Evolutionary conservation across 2,113 vertebrate genomes (phyloP).

Genomic region (Pterocles orientalis): DNA sequence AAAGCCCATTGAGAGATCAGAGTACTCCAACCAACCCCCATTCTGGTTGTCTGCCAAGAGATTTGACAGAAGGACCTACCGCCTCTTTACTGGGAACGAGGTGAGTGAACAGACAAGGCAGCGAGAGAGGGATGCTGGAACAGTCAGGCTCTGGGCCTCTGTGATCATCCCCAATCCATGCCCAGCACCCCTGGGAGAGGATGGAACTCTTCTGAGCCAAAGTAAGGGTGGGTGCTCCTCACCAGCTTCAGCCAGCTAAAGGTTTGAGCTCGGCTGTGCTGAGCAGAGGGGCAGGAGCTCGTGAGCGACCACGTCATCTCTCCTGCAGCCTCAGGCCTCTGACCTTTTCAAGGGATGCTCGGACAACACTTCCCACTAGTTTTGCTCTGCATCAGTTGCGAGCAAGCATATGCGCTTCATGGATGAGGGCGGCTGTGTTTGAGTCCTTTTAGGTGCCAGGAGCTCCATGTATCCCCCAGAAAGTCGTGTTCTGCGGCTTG

Average conservation of each 20-base stretch:
- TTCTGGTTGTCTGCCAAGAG: constrained; percentile 74
- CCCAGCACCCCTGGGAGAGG: background rate
- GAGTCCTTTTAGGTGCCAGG: background rate
- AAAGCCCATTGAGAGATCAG: background rate
- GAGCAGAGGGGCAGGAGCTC: background rate
- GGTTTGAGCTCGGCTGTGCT: background rate
- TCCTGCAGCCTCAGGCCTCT: background rate
- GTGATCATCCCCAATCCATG: background rate
- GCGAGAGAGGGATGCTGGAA: background rate
- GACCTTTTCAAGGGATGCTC: background rate
- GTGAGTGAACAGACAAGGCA: constrained; percentile 4
- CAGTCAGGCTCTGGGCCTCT: background rate
- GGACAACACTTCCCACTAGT: background rate
- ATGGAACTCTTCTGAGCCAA: background rate
- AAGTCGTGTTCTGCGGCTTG: background rate
- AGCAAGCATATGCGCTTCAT: background rate
- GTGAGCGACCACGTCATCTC: background rate
- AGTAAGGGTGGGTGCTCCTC: background rate
- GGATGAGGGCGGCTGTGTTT: background rate
- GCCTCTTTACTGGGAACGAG: constrained; percentile 34
- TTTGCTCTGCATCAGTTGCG: background rate
- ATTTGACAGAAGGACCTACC: background rate
- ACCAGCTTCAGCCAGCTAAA: background rate
- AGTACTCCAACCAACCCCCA: background rate
- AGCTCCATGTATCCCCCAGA: background rate